phyloP scores from a whole-genome alignment of 2,888 invertebrate genomes.

The Myopa testacea region DNA sequence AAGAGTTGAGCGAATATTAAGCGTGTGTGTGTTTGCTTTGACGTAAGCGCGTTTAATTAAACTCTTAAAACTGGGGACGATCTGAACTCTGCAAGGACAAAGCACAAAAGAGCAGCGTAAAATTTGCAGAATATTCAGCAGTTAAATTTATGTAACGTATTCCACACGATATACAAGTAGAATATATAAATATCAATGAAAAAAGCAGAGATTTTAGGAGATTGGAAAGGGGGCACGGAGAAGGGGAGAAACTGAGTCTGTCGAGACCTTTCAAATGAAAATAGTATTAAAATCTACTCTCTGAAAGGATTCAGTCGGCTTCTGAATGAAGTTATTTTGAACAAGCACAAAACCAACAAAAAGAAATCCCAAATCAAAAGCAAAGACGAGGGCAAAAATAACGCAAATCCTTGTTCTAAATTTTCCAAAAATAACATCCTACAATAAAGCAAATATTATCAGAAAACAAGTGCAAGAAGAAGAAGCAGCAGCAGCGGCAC shows the following conservation, averaged over 20 bases:
- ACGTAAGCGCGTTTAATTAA: too few species aligned
- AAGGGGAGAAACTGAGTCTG: background rate
- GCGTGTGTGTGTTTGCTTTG: too few species aligned
- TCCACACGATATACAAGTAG: constrained; percentile 1
- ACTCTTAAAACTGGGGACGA: too few species aligned
- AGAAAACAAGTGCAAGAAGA: background rate
- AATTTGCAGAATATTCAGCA: too few species aligned
- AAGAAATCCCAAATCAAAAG: background rate
- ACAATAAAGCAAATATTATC: constrained; percentile 7
- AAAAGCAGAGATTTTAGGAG: too few species aligned
- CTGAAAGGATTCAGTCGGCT: background rate
- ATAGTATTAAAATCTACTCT: constrained; percentile 4
- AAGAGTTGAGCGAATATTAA: too few species aligned
- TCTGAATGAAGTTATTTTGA: background rate
- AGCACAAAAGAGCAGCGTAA: too few species aligned
- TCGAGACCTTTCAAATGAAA: background rate
- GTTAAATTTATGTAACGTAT: background rate
- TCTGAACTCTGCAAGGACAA: too few species aligned
- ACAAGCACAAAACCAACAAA: background rate
- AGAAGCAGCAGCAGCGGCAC: background rate
- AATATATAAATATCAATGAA: constrained; percentile 17
- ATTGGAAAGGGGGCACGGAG: too few species aligned
- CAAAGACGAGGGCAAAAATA: background rate
- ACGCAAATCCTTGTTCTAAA: background rate
- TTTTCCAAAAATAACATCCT: background rate